Evolutionary conservation across 2,888 invertebrate genomes (phyloP), one percentile per base, ranked within the genome.

Genomic region (Agonopterix alstromeriana): DNA sequence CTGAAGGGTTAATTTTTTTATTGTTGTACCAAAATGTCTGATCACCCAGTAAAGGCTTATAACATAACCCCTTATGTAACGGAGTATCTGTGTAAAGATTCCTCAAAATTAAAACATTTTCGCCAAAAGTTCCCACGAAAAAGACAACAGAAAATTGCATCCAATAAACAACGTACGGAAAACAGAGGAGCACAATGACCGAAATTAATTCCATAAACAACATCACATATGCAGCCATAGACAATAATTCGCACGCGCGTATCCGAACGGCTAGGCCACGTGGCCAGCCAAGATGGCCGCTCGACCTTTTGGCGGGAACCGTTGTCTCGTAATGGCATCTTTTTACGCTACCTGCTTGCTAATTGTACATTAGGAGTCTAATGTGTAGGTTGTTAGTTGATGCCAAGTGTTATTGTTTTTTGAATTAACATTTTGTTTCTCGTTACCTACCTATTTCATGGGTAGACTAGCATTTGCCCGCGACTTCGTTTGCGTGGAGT

Each of bases 331-430:
- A 86, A 85, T 84, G 85, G 79, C 80, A 71, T 77, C 82, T 85
- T 85, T 86, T 86, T 85, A 84, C 86, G 84, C 78, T 85, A 87
- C 86, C 85, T 86, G 86, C 81, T 74, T 86, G 82, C 83, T 86
- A 86, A 87, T 87, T 85, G 82, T 81, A 78, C 80, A 85, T 86
- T 86, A 86, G 78, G 76, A 68, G 73, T 67, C 77, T 79, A 86
- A 87, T 87, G 85, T 86, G 82, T 76, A 77, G 76, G 82, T 78
- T 68, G 77, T 78, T 73, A 73, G 73, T 77, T 79, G 82, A 80
- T 77, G 71, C 60, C 62, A 68, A 70, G 72, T 78, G 81, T 83
- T 82, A 82, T 83, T 80, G 79, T 73, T 62, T 61, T 69, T 73
- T 27, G 68, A 76, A 82, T 83, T 82, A 77, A 73, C 77, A 70